Conservation (phyloP, 2,797 vertebrate species). For the Poecilia picta region DNA sequence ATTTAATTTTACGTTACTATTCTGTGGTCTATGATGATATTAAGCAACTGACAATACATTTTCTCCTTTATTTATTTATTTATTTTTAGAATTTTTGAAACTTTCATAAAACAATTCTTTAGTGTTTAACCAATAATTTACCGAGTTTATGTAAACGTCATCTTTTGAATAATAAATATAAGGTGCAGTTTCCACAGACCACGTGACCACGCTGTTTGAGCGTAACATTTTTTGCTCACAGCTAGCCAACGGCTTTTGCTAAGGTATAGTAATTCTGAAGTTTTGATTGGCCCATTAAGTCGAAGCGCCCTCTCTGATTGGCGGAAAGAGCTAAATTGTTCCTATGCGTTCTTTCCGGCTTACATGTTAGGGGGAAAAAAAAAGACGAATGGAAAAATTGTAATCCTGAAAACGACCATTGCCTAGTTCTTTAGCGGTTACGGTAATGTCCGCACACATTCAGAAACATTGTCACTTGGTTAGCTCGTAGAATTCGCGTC, state of each 20-base stretch:
- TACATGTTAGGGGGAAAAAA: slow-evolving; percentile 74
- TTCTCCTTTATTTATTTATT: background rate
- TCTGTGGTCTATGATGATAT: background rate
- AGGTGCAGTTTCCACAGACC: background rate
- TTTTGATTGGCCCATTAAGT: slow-evolving; percentile 47
- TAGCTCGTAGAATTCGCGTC: background rate
- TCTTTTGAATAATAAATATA: background rate
- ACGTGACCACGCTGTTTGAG: slow-evolving; percentile 35
- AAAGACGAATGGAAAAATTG: slow-evolving; percentile 82
- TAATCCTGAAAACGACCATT: slow-evolving; percentile 68
- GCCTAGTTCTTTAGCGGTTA: slow-evolving; percentile 50
- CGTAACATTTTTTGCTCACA: slow-evolving; percentile 3
- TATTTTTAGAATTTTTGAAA: background rate
- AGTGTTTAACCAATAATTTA: background rate
- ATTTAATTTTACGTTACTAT: background rate
- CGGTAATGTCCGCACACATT: slow-evolving; percentile 56
- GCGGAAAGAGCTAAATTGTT: slow-evolving; percentile 24
- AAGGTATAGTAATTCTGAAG: background rate
- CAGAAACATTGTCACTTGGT: slow-evolving; percentile 1
- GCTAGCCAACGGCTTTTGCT: background rate
- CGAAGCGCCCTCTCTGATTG: slow-evolving; percentile 47
- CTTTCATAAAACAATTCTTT: background rate
- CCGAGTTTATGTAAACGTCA: background rate
- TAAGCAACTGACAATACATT: background rate
- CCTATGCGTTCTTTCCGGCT: slow-evolving; percentile 77